Evolutionary conservation across 2,113 vertebrate genomes (phyloP).

Genomic region (Salvator merianae): DNA sequence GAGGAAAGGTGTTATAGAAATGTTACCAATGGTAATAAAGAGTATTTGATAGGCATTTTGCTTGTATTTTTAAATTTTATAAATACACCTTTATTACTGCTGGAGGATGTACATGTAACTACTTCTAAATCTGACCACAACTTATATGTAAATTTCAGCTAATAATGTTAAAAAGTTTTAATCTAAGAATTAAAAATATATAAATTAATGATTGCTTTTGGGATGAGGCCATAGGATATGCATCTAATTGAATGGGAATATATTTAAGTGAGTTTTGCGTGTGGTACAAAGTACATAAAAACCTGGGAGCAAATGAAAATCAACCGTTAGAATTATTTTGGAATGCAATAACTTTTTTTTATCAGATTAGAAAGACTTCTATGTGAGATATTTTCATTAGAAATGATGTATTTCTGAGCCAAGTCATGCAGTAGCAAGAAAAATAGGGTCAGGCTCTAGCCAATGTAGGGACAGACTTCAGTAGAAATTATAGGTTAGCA

Average conservation of each 20-base stretch:
- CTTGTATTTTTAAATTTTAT: neutral
- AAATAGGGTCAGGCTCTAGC: conserved; percentile 29
- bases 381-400: neutral
- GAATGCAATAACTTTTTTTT: neutral
- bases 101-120: neutral
- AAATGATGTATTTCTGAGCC: neutral
- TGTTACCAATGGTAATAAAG: no score
- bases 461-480: conserved; percentile 42
- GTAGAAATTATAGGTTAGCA: neutral
- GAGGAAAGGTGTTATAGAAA: no score
- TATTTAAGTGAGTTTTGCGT: neutral
- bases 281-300: neutral
- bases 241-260: no score
- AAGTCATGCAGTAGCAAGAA: neutral
- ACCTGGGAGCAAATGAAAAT: neutral
- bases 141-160: neutral
- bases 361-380: conserved; percentile 15
- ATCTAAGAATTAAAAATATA: neutral
- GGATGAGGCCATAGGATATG: neutral
- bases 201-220: neutral
- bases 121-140: neutral
- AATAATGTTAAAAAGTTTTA: neutral
- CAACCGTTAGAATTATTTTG: neutral
- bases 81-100: neutral
- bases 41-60: neutral